Conservation (phyloP, 2,797 vertebrate genomes). For the Brachyrhaphis roseni region DNA sequence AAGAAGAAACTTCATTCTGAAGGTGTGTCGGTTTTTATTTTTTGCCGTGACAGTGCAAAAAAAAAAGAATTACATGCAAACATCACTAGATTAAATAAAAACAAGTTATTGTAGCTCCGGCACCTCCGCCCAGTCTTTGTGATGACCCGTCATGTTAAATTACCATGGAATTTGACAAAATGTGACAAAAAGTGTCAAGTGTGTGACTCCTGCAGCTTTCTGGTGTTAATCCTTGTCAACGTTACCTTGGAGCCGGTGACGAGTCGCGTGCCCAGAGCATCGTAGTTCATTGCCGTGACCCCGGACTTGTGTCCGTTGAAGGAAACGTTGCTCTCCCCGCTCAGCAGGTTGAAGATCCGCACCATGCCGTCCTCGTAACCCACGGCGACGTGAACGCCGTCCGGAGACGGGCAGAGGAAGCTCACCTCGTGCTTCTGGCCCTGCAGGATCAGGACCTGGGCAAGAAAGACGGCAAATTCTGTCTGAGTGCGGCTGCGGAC, state of each 20-base stretch:
- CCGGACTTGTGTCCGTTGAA: slow-evolving; percentile 97
- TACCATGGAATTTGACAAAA: background rate
- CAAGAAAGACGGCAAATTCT: background rate
- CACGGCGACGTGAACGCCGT: slow-evolving; percentile 90
- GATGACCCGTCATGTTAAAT: background rate
- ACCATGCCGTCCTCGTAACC: slow-evolving; percentile 94
- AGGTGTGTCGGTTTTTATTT: too few species aligned
- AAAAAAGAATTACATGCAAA: background rate
- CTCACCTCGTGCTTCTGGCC: slow-evolving; percentile 93
- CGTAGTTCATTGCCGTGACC: slow-evolving; percentile 87
- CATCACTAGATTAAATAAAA: background rate
- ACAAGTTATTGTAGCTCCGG: background rate
- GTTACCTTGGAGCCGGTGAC: slow-evolving; percentile 93
- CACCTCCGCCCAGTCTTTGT: background rate
- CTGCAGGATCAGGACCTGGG: slow-evolving; percentile 91
- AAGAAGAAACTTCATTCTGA: too few species aligned
- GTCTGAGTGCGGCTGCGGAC: background rate
- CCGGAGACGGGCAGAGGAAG: slow-evolving; percentile 89
- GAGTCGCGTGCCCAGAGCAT: slow-evolving; percentile 89
- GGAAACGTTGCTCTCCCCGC: slow-evolving; percentile 86
- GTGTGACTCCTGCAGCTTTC: background rate
- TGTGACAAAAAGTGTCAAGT: background rate
- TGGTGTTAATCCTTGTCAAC: background rate
- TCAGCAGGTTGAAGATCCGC: slow-evolving; percentile 89
- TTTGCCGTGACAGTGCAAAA: too few species aligned